phyloP scores from a whole-genome alignment of 2,888 invertebrate species.

The Terebella lapidaria region DNA sequence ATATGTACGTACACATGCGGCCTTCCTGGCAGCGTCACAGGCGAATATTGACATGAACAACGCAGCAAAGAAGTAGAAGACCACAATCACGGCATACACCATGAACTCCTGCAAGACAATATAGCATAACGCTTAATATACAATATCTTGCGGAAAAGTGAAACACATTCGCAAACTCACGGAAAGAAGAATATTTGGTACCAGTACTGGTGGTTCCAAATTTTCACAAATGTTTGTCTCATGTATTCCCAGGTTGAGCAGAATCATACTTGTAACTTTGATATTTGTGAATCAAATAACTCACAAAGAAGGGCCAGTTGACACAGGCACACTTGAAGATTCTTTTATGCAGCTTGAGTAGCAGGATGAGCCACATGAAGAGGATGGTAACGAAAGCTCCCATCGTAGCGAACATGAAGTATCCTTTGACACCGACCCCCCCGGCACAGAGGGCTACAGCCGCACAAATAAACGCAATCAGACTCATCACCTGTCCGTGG shows the following conservation, averaged over 20 bases:
- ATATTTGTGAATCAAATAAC: too few species aligned
- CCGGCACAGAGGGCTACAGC: slow-evolving; percentile 4
- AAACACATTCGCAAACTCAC: too few species aligned
- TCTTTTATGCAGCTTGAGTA: slow-evolving; percentile 16
- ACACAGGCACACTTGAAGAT: slow-evolving; percentile 17
- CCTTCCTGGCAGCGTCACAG: slow-evolving; percentile 8
- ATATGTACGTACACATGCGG: slow-evolving; percentile 13
- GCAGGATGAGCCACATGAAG: slow-evolving; percentile 14
- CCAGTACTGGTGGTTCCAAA: too few species aligned
- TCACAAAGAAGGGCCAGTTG: slow-evolving; percentile 21
- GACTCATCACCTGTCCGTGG: slow-evolving; percentile 12
- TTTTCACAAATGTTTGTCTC: too few species aligned
- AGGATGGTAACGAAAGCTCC: slow-evolving; percentile 12
- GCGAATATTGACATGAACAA: slow-evolving; percentile 18
- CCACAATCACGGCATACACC: slow-evolving; percentile 11
- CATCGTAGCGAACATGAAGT: slow-evolving; percentile 19
- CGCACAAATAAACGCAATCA: slow-evolving; percentile 18
- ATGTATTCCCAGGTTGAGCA: too few species aligned
- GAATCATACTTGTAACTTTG: too few species aligned
- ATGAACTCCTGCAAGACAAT: slow-evolving; percentile 16
- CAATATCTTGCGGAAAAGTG: too few species aligned
- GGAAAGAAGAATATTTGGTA: too few species aligned
- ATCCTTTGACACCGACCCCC: slow-evolving; percentile 8
- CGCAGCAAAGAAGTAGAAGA: slow-evolving; percentile 20
- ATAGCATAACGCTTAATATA: too few species aligned